Evolutionary conservation across 2,888 invertebrate species (phyloP), one percentile per base, ranked within the genome.

Genomic region (Cephalotes varians): DNA sequence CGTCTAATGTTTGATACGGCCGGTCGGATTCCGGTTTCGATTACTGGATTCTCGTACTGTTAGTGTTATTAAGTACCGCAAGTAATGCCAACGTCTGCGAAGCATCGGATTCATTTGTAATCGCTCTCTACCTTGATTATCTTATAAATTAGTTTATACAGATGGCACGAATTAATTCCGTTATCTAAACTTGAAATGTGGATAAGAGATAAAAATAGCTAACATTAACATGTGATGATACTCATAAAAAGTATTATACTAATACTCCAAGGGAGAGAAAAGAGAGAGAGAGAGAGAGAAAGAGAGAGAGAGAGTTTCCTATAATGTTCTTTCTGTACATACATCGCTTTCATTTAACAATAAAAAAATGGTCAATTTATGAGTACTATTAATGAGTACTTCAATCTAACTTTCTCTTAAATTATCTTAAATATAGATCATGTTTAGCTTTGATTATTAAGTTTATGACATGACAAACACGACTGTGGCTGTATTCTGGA

Each of bases 41-140:
- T 71, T 79, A 79, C 77, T 71, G 71, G 77, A 79, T 79, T 71
- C 71, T 56, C 71, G 31, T 79, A 37, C 71, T 71, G 56, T 71
- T 77, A 56, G 44, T 56, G 44, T 56, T 71, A 71, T 71, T 79
- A 79, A 79, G 77, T 79, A 79, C 77, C 77, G 77, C 58, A 79
- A 79, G 77, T 58, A 71, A 79, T 56, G 34, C 44, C 47, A 56
- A 56, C 56, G 69, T 77, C 56, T 15, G 56, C 44, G 18, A 18
- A 44, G 34, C 56, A 44, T 56, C 15, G 21, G 44, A 56, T 77
- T 44, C 69, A 47, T 69, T 79, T 44, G 47, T 56, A 69, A 56
- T 77, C 54, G 21, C 44, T n/a, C n/a, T n/a, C n/a, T 40, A 12
- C 25, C 54, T 58, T 40, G 56, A 25, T 56, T 79, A 71, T 15